Percentiles rank a stretch among this genome's conserved stretches.
Evolutionary conservation across 2,888 invertebrate species (phyloP).

Genomic region (Poecilobothrus nobilitatus): DNA sequence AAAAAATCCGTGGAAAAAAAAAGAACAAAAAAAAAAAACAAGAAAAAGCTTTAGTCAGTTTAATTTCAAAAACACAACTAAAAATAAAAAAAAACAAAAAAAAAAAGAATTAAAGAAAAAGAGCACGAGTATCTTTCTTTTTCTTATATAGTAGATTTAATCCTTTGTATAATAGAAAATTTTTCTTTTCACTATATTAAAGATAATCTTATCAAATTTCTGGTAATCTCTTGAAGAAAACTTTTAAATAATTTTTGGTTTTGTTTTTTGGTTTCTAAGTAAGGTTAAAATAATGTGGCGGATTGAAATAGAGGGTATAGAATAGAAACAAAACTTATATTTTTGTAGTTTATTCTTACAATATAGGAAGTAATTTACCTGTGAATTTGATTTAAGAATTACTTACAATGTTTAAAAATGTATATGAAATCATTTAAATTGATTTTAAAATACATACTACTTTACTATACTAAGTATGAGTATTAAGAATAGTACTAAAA

Average conservation of each 20-base stretch:
- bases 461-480: too few species aligned
- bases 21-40: neutral
- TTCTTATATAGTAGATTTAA: neutral
- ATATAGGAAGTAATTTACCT: too few species aligned
- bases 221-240: neutral
- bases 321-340: too few species aligned
- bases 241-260: neutral
- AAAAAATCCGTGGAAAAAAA: neutral
- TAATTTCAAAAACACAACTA: neutral
- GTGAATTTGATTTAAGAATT: too few species aligned
- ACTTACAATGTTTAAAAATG: too few species aligned
- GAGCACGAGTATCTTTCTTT: neutral
- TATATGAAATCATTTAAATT: too few species aligned
- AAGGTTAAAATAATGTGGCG: too few species aligned
- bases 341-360: too few species aligned
- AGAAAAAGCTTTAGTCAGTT: neutral
- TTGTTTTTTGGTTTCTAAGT: neutral
- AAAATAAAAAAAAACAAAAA: too few species aligned
- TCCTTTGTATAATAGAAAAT: neutral
- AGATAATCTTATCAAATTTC: constrained; percentile 1
- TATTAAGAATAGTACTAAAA: too few species aligned
- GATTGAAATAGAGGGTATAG: too few species aligned
- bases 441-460: too few species aligned
- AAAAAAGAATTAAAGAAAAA: neutral
- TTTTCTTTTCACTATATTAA: neutral